Evolutionary conservation across 2,113 vertebrate species (phyloP).

Genomic region (Poecilia latipinna): DNA sequence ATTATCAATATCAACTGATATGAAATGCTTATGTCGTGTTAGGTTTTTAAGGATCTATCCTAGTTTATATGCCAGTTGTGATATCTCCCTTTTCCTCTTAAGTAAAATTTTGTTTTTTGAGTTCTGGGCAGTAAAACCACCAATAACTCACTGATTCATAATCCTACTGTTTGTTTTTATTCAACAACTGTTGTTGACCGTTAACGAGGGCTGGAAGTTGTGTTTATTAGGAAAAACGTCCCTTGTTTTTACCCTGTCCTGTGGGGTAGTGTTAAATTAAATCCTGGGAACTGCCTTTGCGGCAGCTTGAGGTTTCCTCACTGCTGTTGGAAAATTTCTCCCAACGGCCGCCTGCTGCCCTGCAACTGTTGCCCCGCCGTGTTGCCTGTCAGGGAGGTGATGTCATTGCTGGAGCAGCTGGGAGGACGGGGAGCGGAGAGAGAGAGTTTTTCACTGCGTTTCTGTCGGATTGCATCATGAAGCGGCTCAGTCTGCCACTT

Average conservation of each 20-base stretch:
- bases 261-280: neutral
- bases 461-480: constrained; percentile 71
- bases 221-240: neutral
- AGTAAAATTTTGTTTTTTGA: neutral
- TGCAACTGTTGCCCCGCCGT: constrained; percentile 42
- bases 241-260: neutral
- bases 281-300: neutral
- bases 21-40: too few relatives aligned
- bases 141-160: neutral
- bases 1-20: too few relatives aligned
- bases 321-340: constrained; percentile 34
- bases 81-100: neutral
- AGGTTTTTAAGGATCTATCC: neutral
- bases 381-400: constrained; percentile 61
- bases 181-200: neutral
- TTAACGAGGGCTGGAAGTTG: neutral
- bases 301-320: constrained; percentile 24
- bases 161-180: neutral
- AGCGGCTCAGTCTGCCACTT: constrained; percentile 54
- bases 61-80: too few relatives aligned
- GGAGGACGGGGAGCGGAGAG: constrained; percentile 2
- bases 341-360: constrained; percentile 14
- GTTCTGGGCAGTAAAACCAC: too few relatives aligned
- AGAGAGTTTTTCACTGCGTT: constrained; percentile 5
- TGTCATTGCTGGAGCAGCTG: constrained; percentile 60